phyloP scores from a whole-genome alignment of 2,113 vertebrate genomes.

The Greenwoodochromis staneri region DNA sequence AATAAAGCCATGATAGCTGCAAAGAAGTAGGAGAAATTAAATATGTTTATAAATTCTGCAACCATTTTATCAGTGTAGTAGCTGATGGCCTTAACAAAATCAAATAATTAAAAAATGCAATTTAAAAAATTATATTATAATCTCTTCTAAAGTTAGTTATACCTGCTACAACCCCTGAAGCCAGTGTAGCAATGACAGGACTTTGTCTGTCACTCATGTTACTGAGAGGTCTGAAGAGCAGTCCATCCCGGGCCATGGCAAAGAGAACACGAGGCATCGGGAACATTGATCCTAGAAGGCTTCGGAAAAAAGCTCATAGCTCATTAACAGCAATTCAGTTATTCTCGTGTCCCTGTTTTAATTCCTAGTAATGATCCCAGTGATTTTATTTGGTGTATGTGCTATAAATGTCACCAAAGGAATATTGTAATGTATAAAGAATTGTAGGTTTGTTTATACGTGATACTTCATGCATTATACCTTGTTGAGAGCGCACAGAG shows the following conservation, averaged over 20 bases:
- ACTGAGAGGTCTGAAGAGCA: constrained; percentile 82
- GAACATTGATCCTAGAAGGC: constrained; percentile 91
- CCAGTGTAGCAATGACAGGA: constrained; percentile 81
- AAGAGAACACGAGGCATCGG: constrained; percentile 95
- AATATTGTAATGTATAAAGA: not conserved
- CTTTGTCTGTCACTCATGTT: constrained; percentile 78
- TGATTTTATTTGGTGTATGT: not conserved
- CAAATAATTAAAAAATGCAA: not conserved
- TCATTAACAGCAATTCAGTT: not conserved
- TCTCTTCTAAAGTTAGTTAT: not conserved
- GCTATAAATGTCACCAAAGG: not conserved
- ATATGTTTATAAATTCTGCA: not conserved
- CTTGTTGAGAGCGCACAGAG: constrained; percentile 70
- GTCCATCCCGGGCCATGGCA: constrained; percentile 90
- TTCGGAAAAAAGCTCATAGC: constrained; percentile 11
- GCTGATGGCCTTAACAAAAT: not conserved
- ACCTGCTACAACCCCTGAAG: constrained; percentile 83
- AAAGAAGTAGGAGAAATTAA: not conserved
- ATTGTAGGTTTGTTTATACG: not conserved
- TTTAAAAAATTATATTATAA: not conserved
- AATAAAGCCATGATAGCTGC: constrained; percentile 87
- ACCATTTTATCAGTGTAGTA: not conserved
- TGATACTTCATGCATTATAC: constrained; percentile 1
- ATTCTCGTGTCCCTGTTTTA: not conserved
- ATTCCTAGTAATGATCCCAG: not conserved